Evolutionary conservation across 1,140 invertebrate species (phyloP).

Genomic region (Phthorimaea operculella): DNA sequence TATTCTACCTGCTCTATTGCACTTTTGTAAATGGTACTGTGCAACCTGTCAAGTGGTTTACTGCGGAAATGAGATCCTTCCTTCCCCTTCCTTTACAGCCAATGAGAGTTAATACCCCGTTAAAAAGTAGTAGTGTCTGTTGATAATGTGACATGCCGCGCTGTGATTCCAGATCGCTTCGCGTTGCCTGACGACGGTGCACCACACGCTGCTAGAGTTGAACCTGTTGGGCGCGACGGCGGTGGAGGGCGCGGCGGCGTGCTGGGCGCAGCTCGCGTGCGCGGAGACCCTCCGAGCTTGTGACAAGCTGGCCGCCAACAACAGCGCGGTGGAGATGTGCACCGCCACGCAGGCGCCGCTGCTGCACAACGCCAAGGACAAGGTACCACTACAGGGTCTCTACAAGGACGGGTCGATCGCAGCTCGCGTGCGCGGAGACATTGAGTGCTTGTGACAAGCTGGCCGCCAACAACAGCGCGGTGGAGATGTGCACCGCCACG

Average conservation of each 20-base stretch:
- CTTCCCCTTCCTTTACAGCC: too few relatives aligned
- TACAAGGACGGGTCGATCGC: too few relatives aligned
- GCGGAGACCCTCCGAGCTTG: slow-evolving; percentile 88
- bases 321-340: slow-evolving; percentile 78
- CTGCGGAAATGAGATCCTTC: too few relatives aligned
- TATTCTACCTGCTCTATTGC: too few relatives aligned
- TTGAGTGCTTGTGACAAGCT: slow-evolving; percentile 79
- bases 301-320: slow-evolving; percentile 69
- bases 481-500: slow-evolving; percentile 84
- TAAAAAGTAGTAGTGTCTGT: too few relatives aligned
- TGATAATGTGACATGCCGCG: too few relatives aligned
- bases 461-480: slow-evolving; percentile 69
- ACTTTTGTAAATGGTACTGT: too few relatives aligned
- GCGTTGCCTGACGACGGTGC: slow-evolving; percentile 85
- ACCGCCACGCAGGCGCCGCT: slow-evolving; percentile 90
- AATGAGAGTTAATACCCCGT: too few relatives aligned
- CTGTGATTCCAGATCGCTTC: slow-evolving; percentile 77
- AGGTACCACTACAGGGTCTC: slow-evolving; percentile 78
- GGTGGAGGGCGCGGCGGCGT: slow-evolving; percentile 86
- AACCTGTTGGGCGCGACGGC: slow-evolving; percentile 79
- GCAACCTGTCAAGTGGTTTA: too few relatives aligned
- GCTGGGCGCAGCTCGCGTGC: slow-evolving; percentile 94
- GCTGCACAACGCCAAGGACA: slow-evolving; percentile 93
- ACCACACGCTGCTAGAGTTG: slow-evolving; percentile 86
- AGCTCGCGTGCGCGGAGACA: slow-evolving; percentile 91